Evolutionary conservation across 2,113 vertebrate genomes (phyloP).

Genomic region (Sorex fumeus): DNA sequence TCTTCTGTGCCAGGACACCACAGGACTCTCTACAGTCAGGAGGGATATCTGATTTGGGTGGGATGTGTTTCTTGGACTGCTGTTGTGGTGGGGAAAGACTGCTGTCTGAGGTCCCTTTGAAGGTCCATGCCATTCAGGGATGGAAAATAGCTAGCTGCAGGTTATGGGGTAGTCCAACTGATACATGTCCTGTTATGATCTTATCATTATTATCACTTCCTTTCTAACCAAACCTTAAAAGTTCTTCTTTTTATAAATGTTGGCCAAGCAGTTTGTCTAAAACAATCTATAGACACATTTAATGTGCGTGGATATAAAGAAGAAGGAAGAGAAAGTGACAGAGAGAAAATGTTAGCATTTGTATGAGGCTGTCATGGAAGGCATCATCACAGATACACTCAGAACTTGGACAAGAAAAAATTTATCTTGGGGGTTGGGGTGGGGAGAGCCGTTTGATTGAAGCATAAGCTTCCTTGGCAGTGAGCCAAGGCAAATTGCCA

Average conservation of each 20-base stretch:
- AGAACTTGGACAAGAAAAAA: conserved; percentile 60
- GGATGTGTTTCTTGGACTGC: background rate
- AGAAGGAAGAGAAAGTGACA: conserved; percentile 8
- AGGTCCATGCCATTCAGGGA: background rate
- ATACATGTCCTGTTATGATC: conserved; percentile 49
- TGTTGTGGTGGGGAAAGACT: background rate
- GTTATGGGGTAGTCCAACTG: conserved; percentile 7
- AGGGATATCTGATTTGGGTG: background rate
- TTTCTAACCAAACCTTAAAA: conserved; percentile 63
- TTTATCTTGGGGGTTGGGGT: conserved; percentile 53
- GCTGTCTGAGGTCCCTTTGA: background rate
- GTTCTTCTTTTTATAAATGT: conserved; percentile 49
- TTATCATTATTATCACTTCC: conserved; percentile 43
- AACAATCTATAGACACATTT: conserved; percentile 51
- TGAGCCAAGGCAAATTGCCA: conserved; percentile 80
- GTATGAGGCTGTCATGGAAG: conserved; percentile 66
- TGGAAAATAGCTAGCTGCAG: conserved; percentile 45
- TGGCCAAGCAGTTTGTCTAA: conserved; percentile 49
- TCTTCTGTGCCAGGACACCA: background rate
- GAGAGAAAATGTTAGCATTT: conserved; percentile 23
- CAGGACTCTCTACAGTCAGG: conserved; percentile 13
- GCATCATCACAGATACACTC: conserved; percentile 66
- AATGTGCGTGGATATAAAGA: background rate
- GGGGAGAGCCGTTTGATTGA: conserved; percentile 75
- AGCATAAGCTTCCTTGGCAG: conserved; percentile 73